Percentiles rank a stretch among this genome's conserved stretches.
These are phyloP conservation scores for Beroe ovata DNA, from an alignment of 37 sponge, comb jelly and placozoan species.

Conservation along the genomic window DNA sequence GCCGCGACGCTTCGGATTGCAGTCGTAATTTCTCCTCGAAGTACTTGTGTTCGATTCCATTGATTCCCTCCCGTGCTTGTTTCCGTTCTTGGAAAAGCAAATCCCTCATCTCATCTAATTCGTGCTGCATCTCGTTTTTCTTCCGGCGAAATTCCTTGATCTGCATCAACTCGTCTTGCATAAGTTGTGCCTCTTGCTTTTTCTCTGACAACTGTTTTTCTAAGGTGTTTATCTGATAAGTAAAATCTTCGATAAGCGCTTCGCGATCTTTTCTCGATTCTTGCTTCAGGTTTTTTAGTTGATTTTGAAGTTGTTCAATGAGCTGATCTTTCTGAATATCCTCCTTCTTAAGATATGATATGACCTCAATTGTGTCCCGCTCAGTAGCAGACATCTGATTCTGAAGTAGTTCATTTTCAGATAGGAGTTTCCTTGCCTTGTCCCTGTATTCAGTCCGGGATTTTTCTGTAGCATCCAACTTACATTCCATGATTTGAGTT, in stretches of 20 bases:
- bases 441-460: constrained; percentile 80
- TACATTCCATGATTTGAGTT: constrained; percentile 63
- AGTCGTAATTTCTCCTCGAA: constrained; percentile 86
- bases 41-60: constrained; percentile 75
- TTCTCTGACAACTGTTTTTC: constrained; percentile 23
- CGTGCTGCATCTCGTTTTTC: constrained; percentile 78
- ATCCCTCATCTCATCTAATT: constrained; percentile 73
- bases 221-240: constrained; percentile 41
- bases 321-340: constrained; percentile 74
- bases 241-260: constrained; percentile 68
- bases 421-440: constrained; percentile 73
- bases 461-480: constrained; percentile 74
- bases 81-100: constrained; percentile 44
- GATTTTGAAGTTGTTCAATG: constrained; percentile 69
- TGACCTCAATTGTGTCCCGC: constrained; percentile 92
- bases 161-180: constrained; percentile 84
- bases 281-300: constrained; percentile 75
- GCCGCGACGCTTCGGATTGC: constrained; percentile 87
- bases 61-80: constrained; percentile 62
- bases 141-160: constrained; percentile 83
- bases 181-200: constrained; percentile 68
- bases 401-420: constrained; percentile 84
- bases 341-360: constrained; percentile 85
- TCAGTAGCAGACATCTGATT: constrained; percentile 83
- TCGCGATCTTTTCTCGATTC: constrained; percentile 75